Evolutionary conservation across 2,113 vertebrate genomes (phyloP).

Genomic region (Mastomys natalensis): DNA sequence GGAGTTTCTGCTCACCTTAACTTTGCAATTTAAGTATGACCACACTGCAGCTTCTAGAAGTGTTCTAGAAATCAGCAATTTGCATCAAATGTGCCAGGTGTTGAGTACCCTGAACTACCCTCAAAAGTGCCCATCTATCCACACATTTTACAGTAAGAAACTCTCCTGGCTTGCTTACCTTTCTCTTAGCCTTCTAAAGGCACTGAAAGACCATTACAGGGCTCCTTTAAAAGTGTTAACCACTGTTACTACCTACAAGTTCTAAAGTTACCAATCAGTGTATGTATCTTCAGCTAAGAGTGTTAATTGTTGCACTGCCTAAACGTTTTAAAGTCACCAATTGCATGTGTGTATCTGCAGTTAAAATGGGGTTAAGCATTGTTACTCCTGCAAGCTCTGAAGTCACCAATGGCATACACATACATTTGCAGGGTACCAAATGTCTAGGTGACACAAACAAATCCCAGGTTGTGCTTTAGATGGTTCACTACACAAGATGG

Average conservation of each 20-base stretch:
- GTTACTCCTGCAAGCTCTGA: conserved; percentile 86
- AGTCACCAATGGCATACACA: conserved; percentile 85
- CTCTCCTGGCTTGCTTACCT: conserved; percentile 89
- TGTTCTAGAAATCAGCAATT: conserved; percentile 85
- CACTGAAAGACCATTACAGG: conserved; percentile 89
- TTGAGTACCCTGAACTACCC: conserved; percentile 80
- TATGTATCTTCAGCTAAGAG: conserved; percentile 81
- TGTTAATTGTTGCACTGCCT: neutral
- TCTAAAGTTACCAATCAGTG: conserved; percentile 87
- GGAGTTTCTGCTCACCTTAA: conserved; percentile 68
- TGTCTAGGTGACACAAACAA: conserved; percentile 75
- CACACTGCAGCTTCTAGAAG: conserved; percentile 62
- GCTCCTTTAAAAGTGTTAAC: conserved; percentile 85
- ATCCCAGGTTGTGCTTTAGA: conserved; percentile 84
- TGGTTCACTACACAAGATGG: conserved; percentile 73
- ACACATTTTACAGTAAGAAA: conserved; percentile 87
- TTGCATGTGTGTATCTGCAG: neutral
- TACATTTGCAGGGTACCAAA: conserved; percentile 86
- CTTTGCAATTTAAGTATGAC: conserved; percentile 64
- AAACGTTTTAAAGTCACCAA: neutral
- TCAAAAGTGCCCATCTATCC: conserved; percentile 63
- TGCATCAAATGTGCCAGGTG: conserved; percentile 84
- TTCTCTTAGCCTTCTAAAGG: conserved; percentile 88
- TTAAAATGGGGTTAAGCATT: conserved; percentile 84
- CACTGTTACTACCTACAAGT: conserved; percentile 89